Conservation (phyloP, 1,140 invertebrate genomes). For the Notospermus geniculatus region DNA sequence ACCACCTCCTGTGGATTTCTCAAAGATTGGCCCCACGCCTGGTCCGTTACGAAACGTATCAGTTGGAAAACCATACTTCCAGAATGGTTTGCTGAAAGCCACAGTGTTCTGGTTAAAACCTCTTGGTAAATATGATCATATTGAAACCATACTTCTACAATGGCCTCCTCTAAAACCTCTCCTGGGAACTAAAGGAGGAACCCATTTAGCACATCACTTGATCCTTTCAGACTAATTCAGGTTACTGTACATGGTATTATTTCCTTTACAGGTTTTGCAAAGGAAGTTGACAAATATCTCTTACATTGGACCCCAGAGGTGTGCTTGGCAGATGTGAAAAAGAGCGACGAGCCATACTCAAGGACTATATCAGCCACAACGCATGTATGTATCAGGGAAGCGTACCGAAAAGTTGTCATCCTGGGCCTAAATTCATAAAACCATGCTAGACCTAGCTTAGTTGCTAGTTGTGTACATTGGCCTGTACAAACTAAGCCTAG, state of each 20-base stretch:
- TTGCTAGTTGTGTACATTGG: no score
- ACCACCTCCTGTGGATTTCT: neutral
- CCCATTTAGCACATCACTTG: no score
- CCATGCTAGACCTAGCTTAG: no score
- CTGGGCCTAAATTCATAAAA: no score
- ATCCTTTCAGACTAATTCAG: no score
- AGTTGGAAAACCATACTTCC: slow-evolving; percentile 1
- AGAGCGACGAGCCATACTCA: neutral
- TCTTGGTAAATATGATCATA: neutral
- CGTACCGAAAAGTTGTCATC: no score
- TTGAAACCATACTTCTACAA: no score
- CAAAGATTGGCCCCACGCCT: slow-evolving; percentile 1
- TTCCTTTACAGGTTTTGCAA: slow-evolving; percentile 4
- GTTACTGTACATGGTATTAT: no score
- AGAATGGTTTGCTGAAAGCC: slow-evolving; percentile 5
- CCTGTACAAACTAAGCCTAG: no score
- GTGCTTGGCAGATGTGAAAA: neutral
- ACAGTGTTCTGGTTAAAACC: slow-evolving; percentile 2
- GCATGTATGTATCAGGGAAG: slow-evolving; percentile 3
- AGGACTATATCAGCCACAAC: slow-evolving; percentile 8
- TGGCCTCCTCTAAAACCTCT: no score
- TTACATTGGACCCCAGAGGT: slow-evolving; percentile 7
- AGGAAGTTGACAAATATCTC: neutral
- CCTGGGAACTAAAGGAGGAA: no score
- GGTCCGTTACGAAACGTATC: neutral